Evolutionary conservation across 1,140 invertebrate genomes (phyloP).

Genomic region (Eubasilissa regina): DNA sequence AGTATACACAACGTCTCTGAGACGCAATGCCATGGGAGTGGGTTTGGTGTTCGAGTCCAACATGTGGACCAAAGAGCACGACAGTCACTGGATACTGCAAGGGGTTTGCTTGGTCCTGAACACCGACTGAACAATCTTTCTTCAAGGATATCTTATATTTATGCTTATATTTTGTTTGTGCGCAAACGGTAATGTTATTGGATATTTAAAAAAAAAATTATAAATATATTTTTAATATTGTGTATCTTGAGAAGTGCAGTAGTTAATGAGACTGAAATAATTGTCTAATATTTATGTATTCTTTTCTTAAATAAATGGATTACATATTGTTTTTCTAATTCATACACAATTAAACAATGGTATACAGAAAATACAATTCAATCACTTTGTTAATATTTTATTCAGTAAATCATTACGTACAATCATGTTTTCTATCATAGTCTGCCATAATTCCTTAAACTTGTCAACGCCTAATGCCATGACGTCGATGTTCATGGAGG

Average conservation of each 20-base stretch:
- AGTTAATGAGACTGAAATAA: slow-evolving; percentile 35
- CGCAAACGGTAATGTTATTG: background rate
- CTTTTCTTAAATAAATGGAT: slow-evolving; percentile 6
- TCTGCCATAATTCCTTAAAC: slow-evolving; percentile 48
- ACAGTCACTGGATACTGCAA: slow-evolving; percentile 90
- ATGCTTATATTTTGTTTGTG: background rate
- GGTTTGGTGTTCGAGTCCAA: slow-evolving; percentile 92
- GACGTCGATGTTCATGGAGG: slow-evolving; percentile 51
- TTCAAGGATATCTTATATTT: background rate
- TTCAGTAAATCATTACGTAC: slow-evolving; percentile 25
- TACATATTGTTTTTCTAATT: background rate
- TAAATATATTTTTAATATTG: background rate
- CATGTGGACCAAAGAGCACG: slow-evolving; percentile 83
- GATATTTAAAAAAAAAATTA: background rate
- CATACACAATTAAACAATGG: background rate
- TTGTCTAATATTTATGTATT: slow-evolving; percentile 15
- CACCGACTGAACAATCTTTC: slow-evolving; percentile 73
- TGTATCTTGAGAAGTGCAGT: background rate
- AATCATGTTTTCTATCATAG: slow-evolving; percentile 30
- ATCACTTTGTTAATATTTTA: background rate
- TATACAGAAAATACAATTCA: background rate
- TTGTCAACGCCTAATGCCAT: slow-evolving; percentile 35
- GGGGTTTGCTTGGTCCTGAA: slow-evolving; percentile 90
- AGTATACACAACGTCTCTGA: slow-evolving; percentile 88
- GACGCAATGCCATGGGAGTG: slow-evolving; percentile 91